A percentile compares a stretch with the other conserved stretches of the same genome.
Conservation (phyloP, 23 tunicate genomes). For the Ascidia mentula region DNA sequence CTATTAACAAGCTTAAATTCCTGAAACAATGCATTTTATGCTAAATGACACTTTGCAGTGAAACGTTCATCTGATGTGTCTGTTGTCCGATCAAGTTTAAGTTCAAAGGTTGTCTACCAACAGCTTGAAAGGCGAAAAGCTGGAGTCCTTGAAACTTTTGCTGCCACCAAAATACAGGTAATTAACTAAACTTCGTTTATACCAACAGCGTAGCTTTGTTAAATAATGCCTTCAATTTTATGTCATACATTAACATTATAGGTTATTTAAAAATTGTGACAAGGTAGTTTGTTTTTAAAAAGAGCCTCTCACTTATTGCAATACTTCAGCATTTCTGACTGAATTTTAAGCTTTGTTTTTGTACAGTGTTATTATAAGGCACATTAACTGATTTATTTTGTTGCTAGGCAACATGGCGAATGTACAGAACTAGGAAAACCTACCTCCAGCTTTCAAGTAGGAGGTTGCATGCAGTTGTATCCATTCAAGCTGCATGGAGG, state of each 20-base stretch:
- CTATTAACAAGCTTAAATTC: no score
- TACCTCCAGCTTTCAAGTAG: neutral
- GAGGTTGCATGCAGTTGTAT: constrained; percentile 20
- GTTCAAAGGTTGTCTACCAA: constrained; percentile 11
- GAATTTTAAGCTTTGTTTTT: neutral
- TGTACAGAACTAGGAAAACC: neutral
- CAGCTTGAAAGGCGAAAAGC: constrained; percentile 7
- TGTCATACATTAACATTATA: no score
- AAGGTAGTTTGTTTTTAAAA: no score
- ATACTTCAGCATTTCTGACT: no score
- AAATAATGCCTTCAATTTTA: no score
- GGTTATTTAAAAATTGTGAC: no score
- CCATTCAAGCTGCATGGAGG: constrained; percentile 71
- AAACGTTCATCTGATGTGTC: no score
- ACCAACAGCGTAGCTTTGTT: no score
- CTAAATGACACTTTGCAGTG: no score
- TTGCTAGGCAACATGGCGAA: constrained; percentile 34
- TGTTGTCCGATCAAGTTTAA: neutral
- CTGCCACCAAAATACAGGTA: constrained; percentile 44
- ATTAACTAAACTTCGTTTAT: neutral
- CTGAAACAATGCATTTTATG: no score
- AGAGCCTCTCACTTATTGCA: no score
- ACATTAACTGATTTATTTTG: neutral
- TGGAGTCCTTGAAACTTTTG: constrained; percentile 22
- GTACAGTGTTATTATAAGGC: no score